Evolutionary conservation across 1,140 invertebrate genomes (phyloP), one percentile per base, ranked within the genome.

Genomic region (Diorhabda sublineata): DNA sequence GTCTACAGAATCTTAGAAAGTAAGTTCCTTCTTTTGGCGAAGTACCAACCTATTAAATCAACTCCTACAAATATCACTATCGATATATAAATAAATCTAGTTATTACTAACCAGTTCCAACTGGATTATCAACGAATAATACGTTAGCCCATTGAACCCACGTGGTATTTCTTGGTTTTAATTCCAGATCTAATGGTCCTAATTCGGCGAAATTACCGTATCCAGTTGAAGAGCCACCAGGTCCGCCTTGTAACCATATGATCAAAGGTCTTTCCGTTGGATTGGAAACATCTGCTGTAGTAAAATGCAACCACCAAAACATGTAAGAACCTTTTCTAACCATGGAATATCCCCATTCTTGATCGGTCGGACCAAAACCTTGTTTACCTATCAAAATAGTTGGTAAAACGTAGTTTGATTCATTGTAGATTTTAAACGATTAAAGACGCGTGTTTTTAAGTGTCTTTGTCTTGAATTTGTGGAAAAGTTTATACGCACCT

Each of bases 101-200:
- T 26, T 26, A 26, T 26, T 26, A 26, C 26, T 26, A 26, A 26
- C 26, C 26, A 26, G 26, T 26, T 26, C 26, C 26, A 26, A 26
- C 93, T 1, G 94, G 94, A 81, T 93, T 95, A 76, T 96, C 94
- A 26, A 96, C 87, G 78, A 95, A 95, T 2, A 96, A 75, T 4
- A 97, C 85, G 78, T 94, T 96, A 74, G 91, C 88, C 45, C 77
- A 58, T 41, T 81, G 83, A 81, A 92, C 90, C 93, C 93, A 95
- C 7, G 89, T 90, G 71, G 84, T 83, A 70, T 90, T 87, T 73
- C 93, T 85, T 9, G 84, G 81, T 41, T 90, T 85, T 1, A 90
- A 81, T 42, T 90, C 79, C 0, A 86, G 71, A 77, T 92, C 88
- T 0, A 89, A 77, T 0, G 92, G 92, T 3, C 92, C 92, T 1